These are phyloP conservation scores for Solenopsis invicta DNA, from an alignment of 1,140 invertebrate genomes.

Conservation along the genomic window DNA sequence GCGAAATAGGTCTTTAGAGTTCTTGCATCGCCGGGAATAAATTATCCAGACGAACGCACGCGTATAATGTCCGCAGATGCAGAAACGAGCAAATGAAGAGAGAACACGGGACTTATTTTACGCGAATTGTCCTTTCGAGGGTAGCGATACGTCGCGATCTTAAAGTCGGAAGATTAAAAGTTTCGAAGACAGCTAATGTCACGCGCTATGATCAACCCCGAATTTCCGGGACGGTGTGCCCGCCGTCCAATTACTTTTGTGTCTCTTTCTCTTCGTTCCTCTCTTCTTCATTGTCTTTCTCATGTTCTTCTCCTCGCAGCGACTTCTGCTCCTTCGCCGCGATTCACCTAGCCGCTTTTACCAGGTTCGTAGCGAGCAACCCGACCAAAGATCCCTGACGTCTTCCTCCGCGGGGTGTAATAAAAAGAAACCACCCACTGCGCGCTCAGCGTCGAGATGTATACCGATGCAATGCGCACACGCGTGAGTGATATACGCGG, in stretches of 20 bases:
- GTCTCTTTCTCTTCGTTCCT: background rate
- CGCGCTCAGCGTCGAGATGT: conserved; percentile 43
- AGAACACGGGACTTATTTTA: conserved; percentile 40
- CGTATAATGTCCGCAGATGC: conserved; percentile 20
- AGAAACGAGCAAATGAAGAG: conserved; percentile 28
- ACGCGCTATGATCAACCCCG: conserved; percentile 57
- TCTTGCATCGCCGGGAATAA: conserved; percentile 27
- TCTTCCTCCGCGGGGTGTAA: conserved; percentile 71
- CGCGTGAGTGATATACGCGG: conserved; percentile 30
- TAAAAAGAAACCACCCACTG: conserved; percentile 72
- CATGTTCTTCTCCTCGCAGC: conserved; percentile 18
- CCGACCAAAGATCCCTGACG: conserved; percentile 64
- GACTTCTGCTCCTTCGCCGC: conserved; percentile 28
- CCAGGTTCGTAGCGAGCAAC: conserved; percentile 48
- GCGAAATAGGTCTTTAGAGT: conserved; percentile 32
- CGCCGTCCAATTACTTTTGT: conserved; percentile 44
- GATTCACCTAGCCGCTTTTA: conserved; percentile 40
- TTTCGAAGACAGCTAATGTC: conserved; percentile 37
- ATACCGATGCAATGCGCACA: background rate
- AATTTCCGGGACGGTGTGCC: conserved; percentile 54
- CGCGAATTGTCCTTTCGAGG: conserved; percentile 36
- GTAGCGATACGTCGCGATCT: conserved; percentile 42
- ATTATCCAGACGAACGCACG: conserved; percentile 46
- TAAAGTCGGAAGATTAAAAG: conserved; percentile 58
- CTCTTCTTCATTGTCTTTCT: background rate